Base-by-base conservation (phyloP, 2,888 invertebrate species). In the Drosophila pseudotakahashii region DNA sequence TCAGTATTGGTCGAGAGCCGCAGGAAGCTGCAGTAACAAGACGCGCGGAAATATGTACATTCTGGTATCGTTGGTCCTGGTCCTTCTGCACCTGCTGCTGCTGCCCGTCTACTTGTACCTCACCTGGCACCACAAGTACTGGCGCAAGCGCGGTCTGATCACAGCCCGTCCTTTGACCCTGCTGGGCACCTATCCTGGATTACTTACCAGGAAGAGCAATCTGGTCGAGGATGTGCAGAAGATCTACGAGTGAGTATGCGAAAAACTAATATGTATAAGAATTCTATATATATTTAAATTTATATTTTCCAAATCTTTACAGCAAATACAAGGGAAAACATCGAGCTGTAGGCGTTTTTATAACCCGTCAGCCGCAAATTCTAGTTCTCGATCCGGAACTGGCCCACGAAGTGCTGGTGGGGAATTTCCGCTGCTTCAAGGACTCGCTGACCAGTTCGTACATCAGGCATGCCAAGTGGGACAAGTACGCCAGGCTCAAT, bases 401-500 rank as follows among this genome's bases (percentile, higher is more conserved):
- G 67, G 88, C 92, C 0, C 81, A 79, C 50, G 90, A 92, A 26
- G 79, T 93, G 13, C 73, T 93, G 34, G 91, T 93, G 1, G 88
- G 81, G 9, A 91, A 93, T 26, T 93, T 92, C 32, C 84, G 90
- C 1, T 76, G 77, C 52, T 92, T 86, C 64, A 86, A 87, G 30
- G 91, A 91, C 51, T 88, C 90, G 3, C 57, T 88, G 7, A 74
- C 90, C 11, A 81, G 82, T 34, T 72, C 88, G 7, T 82, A 82
- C 7, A 69, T 88, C 4, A 64, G 48, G 14, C 73, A 92, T 60
- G 91, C 92, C 67, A 82, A 91, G 39, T 64, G 76, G 26, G 94
- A 94, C 60, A 93, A 93, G 2, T 76, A 94, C 7, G 84, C 90
- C 0, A 89, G 89, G 0, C 90, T 90, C 30, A 93, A 93, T 89